These are phyloP conservation scores for Pseudonaja textilis DNA, from an alignment of 2,113 vertebrate genomes.

Conservation along the genomic window DNA sequence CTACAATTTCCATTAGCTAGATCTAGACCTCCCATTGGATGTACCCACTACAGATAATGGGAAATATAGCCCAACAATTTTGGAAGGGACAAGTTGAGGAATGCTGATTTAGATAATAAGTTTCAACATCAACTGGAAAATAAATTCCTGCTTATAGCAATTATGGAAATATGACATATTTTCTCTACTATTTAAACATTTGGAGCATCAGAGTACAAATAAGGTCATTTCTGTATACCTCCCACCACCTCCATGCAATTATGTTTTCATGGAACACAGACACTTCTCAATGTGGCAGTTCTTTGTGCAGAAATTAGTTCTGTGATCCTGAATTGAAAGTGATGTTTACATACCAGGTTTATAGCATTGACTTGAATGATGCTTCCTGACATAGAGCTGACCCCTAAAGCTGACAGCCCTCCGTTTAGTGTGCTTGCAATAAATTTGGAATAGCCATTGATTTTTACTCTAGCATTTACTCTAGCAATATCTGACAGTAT, in stretches of 20 bases:
- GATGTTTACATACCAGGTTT: background rate
- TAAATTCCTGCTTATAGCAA: background rate
- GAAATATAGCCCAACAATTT: background rate
- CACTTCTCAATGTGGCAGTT: background rate
- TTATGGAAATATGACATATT: background rate
- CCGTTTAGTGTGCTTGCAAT: background rate
- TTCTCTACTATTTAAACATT: background rate
- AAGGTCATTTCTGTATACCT: background rate
- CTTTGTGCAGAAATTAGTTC: background rate
- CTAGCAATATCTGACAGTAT: slow-evolving; percentile 11
- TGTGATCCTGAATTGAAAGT: slow-evolving; percentile 3
- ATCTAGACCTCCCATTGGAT: background rate
- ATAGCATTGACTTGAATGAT: background rate
- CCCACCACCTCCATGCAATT: background rate
- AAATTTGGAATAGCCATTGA: slow-evolving; percentile 5
- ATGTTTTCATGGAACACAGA: background rate
- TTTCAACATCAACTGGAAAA: background rate
- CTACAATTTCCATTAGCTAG: background rate
- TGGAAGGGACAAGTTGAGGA: background rate
- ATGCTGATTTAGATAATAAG: background rate
- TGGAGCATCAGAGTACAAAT: background rate
- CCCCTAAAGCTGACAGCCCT: slow-evolving; percentile 7
- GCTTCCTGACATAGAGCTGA: background rate
- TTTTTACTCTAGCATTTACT: background rate
- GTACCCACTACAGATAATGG: background rate